A percentile compares a stretch with the other conserved stretches of the same genome.
Evolutionary conservation across 2,888 invertebrate genomes (phyloP).

Genomic region (Dorcus parallelipipedus): DNA sequence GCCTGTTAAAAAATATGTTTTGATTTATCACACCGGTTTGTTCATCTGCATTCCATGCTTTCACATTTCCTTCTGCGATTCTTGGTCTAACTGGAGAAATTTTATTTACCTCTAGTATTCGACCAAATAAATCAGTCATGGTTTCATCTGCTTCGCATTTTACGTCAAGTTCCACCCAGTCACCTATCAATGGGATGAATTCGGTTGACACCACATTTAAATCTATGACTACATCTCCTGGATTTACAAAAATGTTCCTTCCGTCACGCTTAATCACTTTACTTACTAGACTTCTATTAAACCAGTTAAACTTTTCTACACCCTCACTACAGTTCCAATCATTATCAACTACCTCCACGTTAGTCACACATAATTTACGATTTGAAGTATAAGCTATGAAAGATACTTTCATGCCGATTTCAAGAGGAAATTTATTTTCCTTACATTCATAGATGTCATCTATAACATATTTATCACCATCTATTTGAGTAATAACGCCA

Average conservation of each 20-base stretch:
- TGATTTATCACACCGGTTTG: slow-evolving; percentile 57
- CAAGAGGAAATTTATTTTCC: slow-evolving; percentile 38
- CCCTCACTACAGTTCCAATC: slow-evolving; percentile 46
- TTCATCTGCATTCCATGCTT: slow-evolving; percentile 42
- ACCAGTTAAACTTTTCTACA: slow-evolving; percentile 35
- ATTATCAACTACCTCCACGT: slow-evolving; percentile 35
- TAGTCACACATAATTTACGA: slow-evolving; percentile 47
- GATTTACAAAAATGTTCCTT: slow-evolving; percentile 50
- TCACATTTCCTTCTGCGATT: slow-evolving; percentile 53
- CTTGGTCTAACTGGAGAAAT: slow-evolving; percentile 61
- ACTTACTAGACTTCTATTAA: slow-evolving; percentile 42
- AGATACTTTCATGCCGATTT: slow-evolving; percentile 55
- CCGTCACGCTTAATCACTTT: slow-evolving; percentile 47
- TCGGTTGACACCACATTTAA: slow-evolving; percentile 61
- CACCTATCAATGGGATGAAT: slow-evolving; percentile 67
- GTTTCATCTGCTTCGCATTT: slow-evolving; percentile 60
- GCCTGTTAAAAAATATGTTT: slow-evolving; percentile 58
- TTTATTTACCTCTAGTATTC: slow-evolving; percentile 60
- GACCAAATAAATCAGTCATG: slow-evolving; percentile 50
- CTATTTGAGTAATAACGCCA: slow-evolving; percentile 62
- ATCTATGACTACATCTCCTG: slow-evolving; percentile 56
- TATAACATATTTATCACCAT: slow-evolving; percentile 54
- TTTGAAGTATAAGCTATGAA: slow-evolving; percentile 32
- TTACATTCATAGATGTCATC: slow-evolving; percentile 60
- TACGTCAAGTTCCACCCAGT: slow-evolving; percentile 64